phyloP scores from a whole-genome alignment of 2,888 invertebrate species.

The Pogonocherus hispidulus region DNA sequence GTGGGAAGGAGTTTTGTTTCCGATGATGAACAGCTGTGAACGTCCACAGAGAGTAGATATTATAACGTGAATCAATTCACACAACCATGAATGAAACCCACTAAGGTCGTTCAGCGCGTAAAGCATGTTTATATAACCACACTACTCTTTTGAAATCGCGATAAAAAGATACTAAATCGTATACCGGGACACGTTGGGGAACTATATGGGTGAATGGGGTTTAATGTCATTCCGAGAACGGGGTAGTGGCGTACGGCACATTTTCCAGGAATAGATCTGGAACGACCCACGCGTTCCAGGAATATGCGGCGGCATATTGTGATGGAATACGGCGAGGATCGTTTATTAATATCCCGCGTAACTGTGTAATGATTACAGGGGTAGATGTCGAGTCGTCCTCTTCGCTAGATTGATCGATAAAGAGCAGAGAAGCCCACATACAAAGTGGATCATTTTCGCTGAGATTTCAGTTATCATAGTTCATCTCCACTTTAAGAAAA shows the following conservation, averaged over 20 bases:
- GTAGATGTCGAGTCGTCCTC: neutral
- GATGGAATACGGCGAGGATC: neutral
- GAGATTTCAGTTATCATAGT: too few relatives aligned
- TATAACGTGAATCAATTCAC: neutral
- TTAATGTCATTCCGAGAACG: constrained; percentile 13
- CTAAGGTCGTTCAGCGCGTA: neutral
- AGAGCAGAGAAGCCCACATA: neutral
- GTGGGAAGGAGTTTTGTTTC: neutral
- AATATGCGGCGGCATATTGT: neutral
- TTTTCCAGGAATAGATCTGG: constrained; percentile 21
- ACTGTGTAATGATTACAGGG: neutral
- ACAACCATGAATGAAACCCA: constrained; percentile 4
- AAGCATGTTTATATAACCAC: neutral
- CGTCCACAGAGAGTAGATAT: neutral
- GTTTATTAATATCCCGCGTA: neutral
- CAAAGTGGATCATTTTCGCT: too few relatives aligned
- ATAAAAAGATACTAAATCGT: constrained; percentile 16
- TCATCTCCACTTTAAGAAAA: too few relatives aligned
- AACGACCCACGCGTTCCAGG: constrained; percentile 10
- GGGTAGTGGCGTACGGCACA: constrained; percentile 13
- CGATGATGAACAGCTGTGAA: too few relatives aligned
- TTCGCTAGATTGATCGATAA: neutral
- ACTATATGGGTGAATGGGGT: constrained; percentile 11
- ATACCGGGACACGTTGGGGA: constrained; percentile 2
- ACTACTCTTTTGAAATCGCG: neutral